Conservation (phyloP, 2,113 vertebrate species). For the Cinclus mexicanus region DNA sequence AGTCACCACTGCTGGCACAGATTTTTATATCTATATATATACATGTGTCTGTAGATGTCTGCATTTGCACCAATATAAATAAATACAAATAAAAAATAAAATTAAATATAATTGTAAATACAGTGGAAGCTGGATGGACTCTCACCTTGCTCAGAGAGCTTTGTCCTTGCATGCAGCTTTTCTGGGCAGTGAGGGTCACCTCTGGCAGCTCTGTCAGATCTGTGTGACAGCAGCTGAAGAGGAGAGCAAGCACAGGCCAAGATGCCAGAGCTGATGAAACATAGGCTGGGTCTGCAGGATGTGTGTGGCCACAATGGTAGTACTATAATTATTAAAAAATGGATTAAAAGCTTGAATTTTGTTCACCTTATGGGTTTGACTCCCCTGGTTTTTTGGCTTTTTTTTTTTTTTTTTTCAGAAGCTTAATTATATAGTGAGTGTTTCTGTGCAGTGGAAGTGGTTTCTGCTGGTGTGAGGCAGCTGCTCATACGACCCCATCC, state of each 20-base stretch:
- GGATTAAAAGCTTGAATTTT: neutral
- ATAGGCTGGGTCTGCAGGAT: neutral
- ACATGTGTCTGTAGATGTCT: fast-evolving
- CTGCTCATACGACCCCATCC: fast-evolving
- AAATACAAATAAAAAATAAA: neutral
- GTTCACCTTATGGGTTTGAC: neutral
- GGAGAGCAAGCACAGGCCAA: neutral
- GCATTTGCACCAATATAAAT: neutral
- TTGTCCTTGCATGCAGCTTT: neutral
- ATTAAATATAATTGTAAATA: neutral
- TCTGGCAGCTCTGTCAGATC: neutral
- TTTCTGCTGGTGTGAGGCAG: neutral
- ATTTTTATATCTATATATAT: neutral
- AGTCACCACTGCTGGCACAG: neutral
- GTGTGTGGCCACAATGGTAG: fast-evolving
- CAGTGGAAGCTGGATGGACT: neutral
- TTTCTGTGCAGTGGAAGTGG: neutral
- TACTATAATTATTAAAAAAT: neutral
- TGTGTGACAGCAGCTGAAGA: neutral
- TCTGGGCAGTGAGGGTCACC: neutral
- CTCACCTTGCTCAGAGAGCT: neutral
- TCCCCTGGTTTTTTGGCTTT: fast-evolving
- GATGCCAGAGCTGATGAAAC: neutral
- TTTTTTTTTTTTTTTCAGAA: too few relatives aligned
- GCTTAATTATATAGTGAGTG: neutral